phyloP scores from a whole-genome alignment of 2,797 vertebrate genomes.

The Helicolenus hilgendorfi region DNA sequence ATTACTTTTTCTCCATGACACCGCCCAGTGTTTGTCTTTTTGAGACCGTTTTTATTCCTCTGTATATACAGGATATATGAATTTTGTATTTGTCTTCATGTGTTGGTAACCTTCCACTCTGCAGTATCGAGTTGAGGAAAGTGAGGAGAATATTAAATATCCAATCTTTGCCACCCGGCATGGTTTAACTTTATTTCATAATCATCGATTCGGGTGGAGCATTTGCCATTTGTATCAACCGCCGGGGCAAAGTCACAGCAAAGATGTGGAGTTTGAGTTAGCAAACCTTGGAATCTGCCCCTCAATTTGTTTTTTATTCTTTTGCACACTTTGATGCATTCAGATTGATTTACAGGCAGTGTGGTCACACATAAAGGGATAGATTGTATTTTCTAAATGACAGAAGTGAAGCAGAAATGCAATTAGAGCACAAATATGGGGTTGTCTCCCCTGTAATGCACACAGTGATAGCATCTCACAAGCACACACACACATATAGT shows the following conservation, averaged over 20 bases:
- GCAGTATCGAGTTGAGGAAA: neutral
- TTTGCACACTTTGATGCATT: neutral
- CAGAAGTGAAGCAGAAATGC: constrained; percentile 6
- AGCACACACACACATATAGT: neutral
- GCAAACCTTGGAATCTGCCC: neutral
- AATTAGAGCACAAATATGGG: constrained; percentile 4
- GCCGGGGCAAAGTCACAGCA: neutral
- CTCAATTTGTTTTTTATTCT: neutral
- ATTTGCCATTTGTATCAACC: constrained; percentile 22
- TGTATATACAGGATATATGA: neutral
- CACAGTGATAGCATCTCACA: neutral
- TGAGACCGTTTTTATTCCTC: neutral
- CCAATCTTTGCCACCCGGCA: constrained; percentile 1
- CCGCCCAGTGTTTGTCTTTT: neutral
- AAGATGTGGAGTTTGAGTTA: neutral
- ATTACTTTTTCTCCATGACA: neutral
- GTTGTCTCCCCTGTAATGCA: neutral
- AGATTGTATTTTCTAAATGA: neutral
- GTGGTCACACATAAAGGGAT: neutral
- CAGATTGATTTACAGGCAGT: neutral
- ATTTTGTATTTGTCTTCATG: neutral
- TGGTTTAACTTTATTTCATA: constrained; percentile 32
- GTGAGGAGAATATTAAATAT: constrained; percentile 25
- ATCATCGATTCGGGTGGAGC: constrained; percentile 23
- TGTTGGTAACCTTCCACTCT: neutral